Base-by-base conservation (phyloP, 2,888 invertebrate species). In the Eilema sororculum region DNA sequence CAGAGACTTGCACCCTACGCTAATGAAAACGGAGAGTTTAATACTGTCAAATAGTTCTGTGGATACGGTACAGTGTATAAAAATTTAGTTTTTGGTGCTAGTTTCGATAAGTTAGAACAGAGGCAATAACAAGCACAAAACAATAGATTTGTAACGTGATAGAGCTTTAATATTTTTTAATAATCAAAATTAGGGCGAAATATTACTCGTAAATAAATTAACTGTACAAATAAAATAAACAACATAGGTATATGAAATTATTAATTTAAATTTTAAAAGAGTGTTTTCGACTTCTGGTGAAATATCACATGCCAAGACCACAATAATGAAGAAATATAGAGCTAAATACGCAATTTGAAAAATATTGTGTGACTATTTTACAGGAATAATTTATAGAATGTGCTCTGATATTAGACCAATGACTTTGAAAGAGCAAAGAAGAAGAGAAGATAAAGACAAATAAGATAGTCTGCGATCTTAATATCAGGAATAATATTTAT, bases 1-100 rank as follows among this genome's bases (percentile, higher is more conserved):
- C 78, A 72, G 90, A 91, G 94, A 93, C 87, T 75, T 77, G 71
- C 78, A 77, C 87, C 87, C 89, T 83, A 84, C 83, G 86, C 89
- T 91, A 90, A 91, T 91, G 90, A 90, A 90, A 88, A 80, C 78
- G 84, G 84, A 86, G 80, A 79, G 86, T 78, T 81, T 78, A 75
- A 82, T 80, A 78, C 75, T 71, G 77, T 79, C 74, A 69, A 78
- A 84, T 79, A 79, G 84, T 81, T 69, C 72, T 77, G 76, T 74
- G 62, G 68, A 72, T 76, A 74, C 68, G 71, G 71, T 79, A 77
- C 65, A 25, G 68, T 69, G 69, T 13, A 57, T 65, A 6, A 58
- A n/a, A 68, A 65, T 37, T 25, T 0, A 10, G 22, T 37, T 13
- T n/a, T 24, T 62, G 61, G n/a, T 41, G 22, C 22, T 20, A 13